Conservation (phyloP, 1,140 invertebrate species). For the Rhagoletis zephyria region DNA sequence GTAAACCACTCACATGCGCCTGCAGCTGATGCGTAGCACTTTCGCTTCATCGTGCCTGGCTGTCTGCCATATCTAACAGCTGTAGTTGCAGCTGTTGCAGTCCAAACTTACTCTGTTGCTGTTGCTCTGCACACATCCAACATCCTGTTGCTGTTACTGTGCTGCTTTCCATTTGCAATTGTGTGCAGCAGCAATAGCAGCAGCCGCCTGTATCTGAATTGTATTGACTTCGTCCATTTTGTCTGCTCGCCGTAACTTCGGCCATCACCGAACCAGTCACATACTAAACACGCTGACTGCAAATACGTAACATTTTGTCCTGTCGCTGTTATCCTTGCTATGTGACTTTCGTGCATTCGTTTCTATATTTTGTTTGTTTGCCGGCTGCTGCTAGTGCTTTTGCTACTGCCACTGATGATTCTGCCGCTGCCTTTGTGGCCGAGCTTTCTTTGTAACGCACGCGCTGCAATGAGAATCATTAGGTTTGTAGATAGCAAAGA, state of each 20-base stretch:
- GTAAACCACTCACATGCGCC: not conserved
- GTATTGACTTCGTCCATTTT: not conserved
- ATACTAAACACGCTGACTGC: not conserved
- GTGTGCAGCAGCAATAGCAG: too few species aligned
- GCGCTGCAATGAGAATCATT: constrained; percentile 51
- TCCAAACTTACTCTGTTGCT: not conserved
- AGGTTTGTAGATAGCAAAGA: constrained; percentile 55
- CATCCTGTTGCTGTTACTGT: constrained; percentile 37
- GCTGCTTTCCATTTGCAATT: not conserved
- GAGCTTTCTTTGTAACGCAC: constrained; percentile 54
- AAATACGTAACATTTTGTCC: not conserved
- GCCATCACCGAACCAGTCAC: not conserved
- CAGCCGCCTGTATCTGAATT: too few species aligned
- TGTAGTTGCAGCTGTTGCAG: constrained; percentile 27
- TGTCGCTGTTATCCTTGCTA: not conserved
- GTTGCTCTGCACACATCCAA: not conserved
- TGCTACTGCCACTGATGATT: not conserved
- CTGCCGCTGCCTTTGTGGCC: constrained; percentile 4
- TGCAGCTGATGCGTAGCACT: constrained; percentile 18
- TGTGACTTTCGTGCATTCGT: not conserved
- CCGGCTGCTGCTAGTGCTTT: constrained; percentile 28
- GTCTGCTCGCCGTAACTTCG: not conserved
- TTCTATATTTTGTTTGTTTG: not conserved
- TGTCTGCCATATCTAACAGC: constrained; percentile 27
- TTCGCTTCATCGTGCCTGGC: not conserved